Base-by-base conservation (phyloP, 2,888 invertebrate species). In the Acronicta psi region DNA sequence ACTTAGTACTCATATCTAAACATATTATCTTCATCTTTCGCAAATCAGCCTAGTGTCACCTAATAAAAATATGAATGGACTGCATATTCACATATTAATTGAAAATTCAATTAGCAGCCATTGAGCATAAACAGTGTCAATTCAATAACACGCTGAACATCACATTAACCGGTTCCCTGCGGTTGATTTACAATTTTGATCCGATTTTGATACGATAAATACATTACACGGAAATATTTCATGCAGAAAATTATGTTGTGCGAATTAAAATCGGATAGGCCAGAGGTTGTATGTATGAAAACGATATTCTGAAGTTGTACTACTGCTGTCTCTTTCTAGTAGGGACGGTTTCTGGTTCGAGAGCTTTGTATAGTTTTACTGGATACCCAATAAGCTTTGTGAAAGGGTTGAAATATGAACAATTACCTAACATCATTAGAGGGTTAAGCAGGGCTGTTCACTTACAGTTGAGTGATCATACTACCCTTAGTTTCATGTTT, bases 401-500 rank as follows among this genome's bases (percentile, higher is more conserved):
- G 6, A 44, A 42, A 16, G 25, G 16, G 10, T 53, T 20, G 4
- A 38, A 38, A 53, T 31, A 34, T 60, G 46, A 43, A 43, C 53
- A 53, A 60, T 61, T 60, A 46, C 18, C 17, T 16, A 46, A 37
- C 9, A 18, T n/a, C 34, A 47, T 51, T 44, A 31, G 7, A 47
- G 34, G 42, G 46, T 42, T 25, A 11, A 14, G 17, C 11, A 16
- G 31, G 29, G 47, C 14, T 43, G 31, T 23, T 37, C 45, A 36
- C 29, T 18, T 13, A 25, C 34, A 46, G 61, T 47, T 53, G 43
- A 53, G 8, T 53, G 46, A 61, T 47, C 38, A 45, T 6, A 41
- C 8, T 17, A 17, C 8, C 9, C 23, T 7, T 31, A 31, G 37
- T 37, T 43, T n/a, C 9, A 9, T 5, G 6, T 9, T 46, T 7